phyloP scores from a whole-genome alignment of 1,140 invertebrate species.

The Schlechtendalia chinensis region DNA sequence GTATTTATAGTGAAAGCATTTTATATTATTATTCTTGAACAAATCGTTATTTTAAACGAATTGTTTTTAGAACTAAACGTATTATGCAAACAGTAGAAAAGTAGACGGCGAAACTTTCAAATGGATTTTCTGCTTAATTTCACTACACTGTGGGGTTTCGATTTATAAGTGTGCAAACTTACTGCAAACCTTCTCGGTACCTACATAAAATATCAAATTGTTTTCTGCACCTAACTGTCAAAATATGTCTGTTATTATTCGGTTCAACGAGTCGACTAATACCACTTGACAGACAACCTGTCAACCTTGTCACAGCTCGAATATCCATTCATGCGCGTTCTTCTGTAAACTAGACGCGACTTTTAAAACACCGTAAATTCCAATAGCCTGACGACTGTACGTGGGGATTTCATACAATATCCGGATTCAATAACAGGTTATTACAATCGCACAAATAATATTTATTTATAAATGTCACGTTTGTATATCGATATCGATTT shows the following conservation, averaged over 20 bases:
- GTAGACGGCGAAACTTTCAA: not conserved
- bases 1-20: no score
- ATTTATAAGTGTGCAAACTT: not conserved
- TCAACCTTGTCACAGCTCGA: constrained; percentile 28
- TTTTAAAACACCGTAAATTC: constrained; percentile 9
- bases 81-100: not conserved
- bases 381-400: not conserved
- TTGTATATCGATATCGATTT: no score
- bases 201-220: constrained; percentile 29
- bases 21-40: no score
- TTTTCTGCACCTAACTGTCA: constrained; percentile 19
- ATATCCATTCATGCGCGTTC: constrained; percentile 19
- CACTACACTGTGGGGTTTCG: not conserved
- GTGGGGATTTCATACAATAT: not conserved
- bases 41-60: no score
- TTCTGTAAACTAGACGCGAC: constrained; percentile 31
- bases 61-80: not conserved
- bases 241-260: constrained; percentile 46
- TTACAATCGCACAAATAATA: not conserved
- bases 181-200: not conserved
- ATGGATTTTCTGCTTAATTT: no score
- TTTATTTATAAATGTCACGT: not conserved
- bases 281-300: constrained; percentile 41
- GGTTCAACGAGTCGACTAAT: constrained; percentile 30
- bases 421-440: not conserved